A percentile compares a stretch with the other conserved stretches of the same genome.
Evolutionary conservation across 2,113 vertebrate genomes (phyloP).

Genomic region (Campylomormyrus numenius): DNA sequence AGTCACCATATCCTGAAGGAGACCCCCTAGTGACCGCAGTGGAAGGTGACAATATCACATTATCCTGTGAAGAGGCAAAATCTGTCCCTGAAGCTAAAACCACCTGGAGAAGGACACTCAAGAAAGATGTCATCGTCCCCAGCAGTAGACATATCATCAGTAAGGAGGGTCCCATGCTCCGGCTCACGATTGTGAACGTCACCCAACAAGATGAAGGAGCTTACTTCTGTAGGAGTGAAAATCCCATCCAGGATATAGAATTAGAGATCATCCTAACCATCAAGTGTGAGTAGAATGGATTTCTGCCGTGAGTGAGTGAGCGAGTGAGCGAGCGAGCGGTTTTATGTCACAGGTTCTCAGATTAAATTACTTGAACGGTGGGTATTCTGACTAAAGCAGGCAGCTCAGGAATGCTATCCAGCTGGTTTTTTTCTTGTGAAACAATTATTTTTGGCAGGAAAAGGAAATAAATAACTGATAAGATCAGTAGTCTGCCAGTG

Average conservation of each 20-base stretch:
- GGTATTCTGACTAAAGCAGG: neutral
- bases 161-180: constrained; percentile 46
- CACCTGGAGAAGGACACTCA: constrained; percentile 67
- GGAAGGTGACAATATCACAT: constrained; percentile 55
- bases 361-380: neutral
- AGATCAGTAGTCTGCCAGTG: neutral
- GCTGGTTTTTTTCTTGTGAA: constrained; percentile 35
- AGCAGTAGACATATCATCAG: constrained; percentile 58
- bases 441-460: neutral
- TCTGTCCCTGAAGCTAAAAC: constrained; percentile 65
- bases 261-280: constrained; percentile 75
- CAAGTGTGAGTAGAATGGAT: constrained; percentile 65
- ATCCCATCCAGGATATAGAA: constrained; percentile 58
- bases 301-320: neutral
- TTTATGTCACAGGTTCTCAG: neutral
- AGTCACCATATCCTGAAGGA: constrained; percentile 57
- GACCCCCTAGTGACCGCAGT: constrained; percentile 69
- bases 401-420: constrained; percentile 39
- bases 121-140: constrained; percentile 44
- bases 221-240: constrained; percentile 82
- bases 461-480: neutral
- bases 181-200: constrained; percentile 74
- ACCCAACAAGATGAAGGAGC: constrained; percentile 66
- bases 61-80: constrained; percentile 60
- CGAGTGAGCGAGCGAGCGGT: neutral